These are phyloP conservation scores for Tyrannus savana DNA, from an alignment of 2,113 vertebrate genomes.

Conservation along the genomic window DNA sequence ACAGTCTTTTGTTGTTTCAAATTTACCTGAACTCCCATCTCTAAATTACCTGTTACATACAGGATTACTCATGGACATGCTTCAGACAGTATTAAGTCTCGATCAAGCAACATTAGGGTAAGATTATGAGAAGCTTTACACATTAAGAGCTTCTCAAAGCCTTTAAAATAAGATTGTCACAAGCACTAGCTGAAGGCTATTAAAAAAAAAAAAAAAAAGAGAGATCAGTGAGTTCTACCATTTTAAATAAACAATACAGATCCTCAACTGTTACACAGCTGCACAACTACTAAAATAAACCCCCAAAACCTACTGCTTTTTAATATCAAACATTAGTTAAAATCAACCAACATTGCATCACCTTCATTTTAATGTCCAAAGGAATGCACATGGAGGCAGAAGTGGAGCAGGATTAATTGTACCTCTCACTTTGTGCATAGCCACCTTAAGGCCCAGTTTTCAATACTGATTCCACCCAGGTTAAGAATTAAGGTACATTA, in stretches of 20 bases:
- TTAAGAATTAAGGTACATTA: neutral
- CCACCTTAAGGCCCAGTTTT: neutral
- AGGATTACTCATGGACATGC: neutral
- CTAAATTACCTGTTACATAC: neutral
- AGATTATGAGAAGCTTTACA: constrained; percentile 34
- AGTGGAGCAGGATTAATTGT: neutral
- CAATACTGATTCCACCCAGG: neutral
- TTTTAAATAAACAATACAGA: neutral
- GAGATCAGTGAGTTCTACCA: neutral
- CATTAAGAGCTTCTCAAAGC: constrained; percentile 27
- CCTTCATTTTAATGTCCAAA: neutral
- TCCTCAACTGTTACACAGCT: neutral
- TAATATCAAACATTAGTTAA: neutral
- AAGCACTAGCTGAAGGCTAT: neutral
- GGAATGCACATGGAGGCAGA: neutral
- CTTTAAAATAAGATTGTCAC: neutral
- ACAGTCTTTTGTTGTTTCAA: neutral
- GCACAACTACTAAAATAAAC: neutral
- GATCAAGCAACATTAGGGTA: neutral
- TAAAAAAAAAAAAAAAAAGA: neutral
- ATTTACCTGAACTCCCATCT: neutral
- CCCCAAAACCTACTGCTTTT: neutral
- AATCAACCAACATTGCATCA: neutral
- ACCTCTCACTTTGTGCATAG: neutral
- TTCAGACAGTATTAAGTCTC: neutral